These are phyloP conservation scores for Trissoscelio sp. DNA, from an alignment of 2,888 invertebrate genomes.

Conservation along the genomic window DNA sequence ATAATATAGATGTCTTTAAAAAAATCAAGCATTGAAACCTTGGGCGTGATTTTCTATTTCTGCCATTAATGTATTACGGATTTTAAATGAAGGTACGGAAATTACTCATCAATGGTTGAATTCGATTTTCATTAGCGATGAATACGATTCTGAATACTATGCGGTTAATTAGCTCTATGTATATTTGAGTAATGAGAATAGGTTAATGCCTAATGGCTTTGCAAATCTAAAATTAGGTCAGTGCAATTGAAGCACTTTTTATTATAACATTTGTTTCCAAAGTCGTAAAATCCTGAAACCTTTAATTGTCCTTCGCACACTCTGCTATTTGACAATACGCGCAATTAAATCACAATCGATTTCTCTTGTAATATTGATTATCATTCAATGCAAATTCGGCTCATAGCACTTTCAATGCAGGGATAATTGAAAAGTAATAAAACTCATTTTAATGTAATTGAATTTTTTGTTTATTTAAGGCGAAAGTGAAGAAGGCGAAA, in stretches of 20 bases:
- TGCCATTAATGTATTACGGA: slow-evolving; percentile 34
- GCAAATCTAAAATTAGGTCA: slow-evolving; percentile 76
- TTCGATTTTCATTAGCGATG: slow-evolving; percentile 73
- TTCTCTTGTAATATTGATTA: slow-evolving; percentile 17
- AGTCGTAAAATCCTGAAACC: slow-evolving; percentile 24
- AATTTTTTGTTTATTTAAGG: slow-evolving; percentile 74
- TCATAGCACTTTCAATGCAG: neutral
- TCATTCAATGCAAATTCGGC: neutral
- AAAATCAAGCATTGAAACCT: too few relatives aligned
- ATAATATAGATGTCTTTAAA: too few relatives aligned
- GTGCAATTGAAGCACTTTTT: slow-evolving; percentile 47
- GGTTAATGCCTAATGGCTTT: slow-evolving; percentile 73
- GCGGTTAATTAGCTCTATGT: slow-evolving; percentile 79
- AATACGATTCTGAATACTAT: slow-evolving; percentile 71
- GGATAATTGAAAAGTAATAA: too few relatives aligned
- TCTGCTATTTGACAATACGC: slow-evolving; percentile 9
- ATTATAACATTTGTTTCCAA: slow-evolving; percentile 61
- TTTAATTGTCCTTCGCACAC: slow-evolving; percentile 31
- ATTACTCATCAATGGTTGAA: slow-evolving; percentile 59
- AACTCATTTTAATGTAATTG: neutral
- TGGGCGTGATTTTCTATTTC: slow-evolving; percentile 23
- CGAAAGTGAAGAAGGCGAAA: slow-evolving; percentile 89
- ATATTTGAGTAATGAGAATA: slow-evolving; percentile 78
- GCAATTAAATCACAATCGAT: slow-evolving; percentile 29
- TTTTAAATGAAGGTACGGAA: slow-evolving; percentile 52